phyloP scores from a whole-genome alignment of 2,113 vertebrate species.

The Oreotrochilus melanogaster region DNA sequence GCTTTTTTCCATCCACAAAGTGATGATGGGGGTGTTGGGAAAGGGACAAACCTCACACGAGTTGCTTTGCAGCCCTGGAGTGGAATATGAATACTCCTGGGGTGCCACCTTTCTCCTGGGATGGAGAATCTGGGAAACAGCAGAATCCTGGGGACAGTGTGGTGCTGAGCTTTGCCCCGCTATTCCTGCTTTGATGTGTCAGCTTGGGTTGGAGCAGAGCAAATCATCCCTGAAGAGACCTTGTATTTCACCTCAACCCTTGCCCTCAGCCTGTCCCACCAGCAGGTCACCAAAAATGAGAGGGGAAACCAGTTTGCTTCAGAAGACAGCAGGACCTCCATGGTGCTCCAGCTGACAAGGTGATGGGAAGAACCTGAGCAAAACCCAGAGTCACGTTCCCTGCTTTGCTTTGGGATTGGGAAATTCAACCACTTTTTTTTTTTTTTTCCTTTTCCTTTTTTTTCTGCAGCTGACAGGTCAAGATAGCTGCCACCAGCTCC shows the following conservation, averaged over 20 bases:
- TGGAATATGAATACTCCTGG: rapidly evolving
- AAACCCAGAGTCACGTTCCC: not conserved
- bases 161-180: not conserved
- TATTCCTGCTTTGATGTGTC: not conserved
- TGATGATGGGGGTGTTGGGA: not conserved
- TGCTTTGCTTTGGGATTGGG: not conserved
- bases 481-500: constrained; percentile 13
- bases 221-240: not conserved
- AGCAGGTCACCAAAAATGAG: not conserved
- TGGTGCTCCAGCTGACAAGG: not conserved
- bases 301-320: not conserved
- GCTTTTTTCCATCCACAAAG: not conserved
- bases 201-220: not conserved
- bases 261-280: not conserved
- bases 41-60: rapidly evolving
- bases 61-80: not conserved
- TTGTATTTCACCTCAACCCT: not conserved
- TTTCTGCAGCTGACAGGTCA: not conserved
- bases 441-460: not conserved
- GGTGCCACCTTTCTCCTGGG: not conserved
- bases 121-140: not conserved
- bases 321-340: not conserved
- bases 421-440: not conserved
- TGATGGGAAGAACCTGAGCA: not conserved
- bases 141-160: rapidly evolving